Evolutionary conservation across 1,140 invertebrate species (phyloP).

Genomic region (Euwallacea similis): DNA sequence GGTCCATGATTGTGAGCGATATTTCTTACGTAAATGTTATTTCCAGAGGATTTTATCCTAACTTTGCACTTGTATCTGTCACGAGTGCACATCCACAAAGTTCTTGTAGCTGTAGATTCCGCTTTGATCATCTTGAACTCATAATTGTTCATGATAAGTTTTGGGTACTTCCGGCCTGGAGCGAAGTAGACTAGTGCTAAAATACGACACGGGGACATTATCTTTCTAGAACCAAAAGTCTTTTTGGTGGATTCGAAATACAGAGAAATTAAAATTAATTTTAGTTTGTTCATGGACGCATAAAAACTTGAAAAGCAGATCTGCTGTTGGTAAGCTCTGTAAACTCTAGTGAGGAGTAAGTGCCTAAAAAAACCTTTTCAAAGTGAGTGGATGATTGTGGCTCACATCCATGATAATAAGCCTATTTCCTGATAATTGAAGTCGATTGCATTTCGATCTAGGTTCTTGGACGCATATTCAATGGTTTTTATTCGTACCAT

Average conservation of each 20-base stretch:
- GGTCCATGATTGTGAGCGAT: constrained; percentile 28
- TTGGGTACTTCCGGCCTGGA: constrained; percentile 36
- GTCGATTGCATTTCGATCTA: background rate
- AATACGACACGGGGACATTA: background rate
- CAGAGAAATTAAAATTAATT: too few relatives aligned
- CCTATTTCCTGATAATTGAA: background rate
- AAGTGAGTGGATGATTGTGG: background rate
- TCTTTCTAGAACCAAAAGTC: too few relatives aligned
- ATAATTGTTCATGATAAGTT: constrained; percentile 34
- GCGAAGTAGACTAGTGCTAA: constrained; percentile 30
- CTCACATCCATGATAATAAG: background rate
- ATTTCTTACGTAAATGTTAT: constrained; percentile 9
- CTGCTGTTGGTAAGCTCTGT: background rate
- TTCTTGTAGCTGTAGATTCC: constrained; percentile 16
- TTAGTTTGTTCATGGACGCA: too few relatives aligned
- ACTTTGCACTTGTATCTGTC: constrained; percentile 35
- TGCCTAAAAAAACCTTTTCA: background rate
- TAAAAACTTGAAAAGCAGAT: background rate
- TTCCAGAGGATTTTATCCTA: constrained; percentile 29
- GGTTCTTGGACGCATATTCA: too few relatives aligned
- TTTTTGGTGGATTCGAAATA: too few relatives aligned
- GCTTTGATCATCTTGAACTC: constrained; percentile 23
- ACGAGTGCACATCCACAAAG: constrained; percentile 23
- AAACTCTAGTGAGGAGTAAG: background rate
- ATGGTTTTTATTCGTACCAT: too few relatives aligned